Evolutionary conservation across 1,140 invertebrate species (phyloP), one percentile per base, ranked within the genome.

Genomic region (Pseudomyrmex pallidus): DNA sequence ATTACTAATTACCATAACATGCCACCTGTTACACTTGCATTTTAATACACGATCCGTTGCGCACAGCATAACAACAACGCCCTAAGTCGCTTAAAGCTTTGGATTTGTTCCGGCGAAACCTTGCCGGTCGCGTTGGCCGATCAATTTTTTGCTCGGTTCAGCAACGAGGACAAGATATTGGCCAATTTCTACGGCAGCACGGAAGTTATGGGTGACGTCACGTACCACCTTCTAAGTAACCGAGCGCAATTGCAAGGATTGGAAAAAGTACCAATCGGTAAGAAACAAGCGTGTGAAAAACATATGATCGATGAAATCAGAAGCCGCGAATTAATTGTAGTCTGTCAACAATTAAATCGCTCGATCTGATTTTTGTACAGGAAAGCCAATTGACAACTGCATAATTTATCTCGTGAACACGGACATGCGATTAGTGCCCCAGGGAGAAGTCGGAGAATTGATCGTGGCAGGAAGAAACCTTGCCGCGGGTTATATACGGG

Each of bases 151-250:
- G 91, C 94, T 25, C 95, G 95, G 80, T 98, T 98, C 80, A 90
- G 93, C 4, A 92, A 94, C 72, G 94, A 95, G 2, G 92, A 94
- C 0, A 96, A 96, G 78, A 94, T 95, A 15, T 91, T 98, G 9
- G 97, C 96, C 64, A 98, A 98, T 90, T 98, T 98, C 91, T 98
- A 98, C 88, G 98, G 98, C 0, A 98, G 97, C 84, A 98, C 98
- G 0, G 98, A 98, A 93, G 96, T 97, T 12, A 97, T 97, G 97
- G 97, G 96, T 0, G 97, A 98, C 90, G 97, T 98, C 3, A 97
- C 97, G 0, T 97, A 95, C 88, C 95, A 96, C 70, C 87, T 95
- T 1, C 93, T 96, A 12, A 91, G 84, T 1, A 91, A 90, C 9
- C 17, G 77, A 25, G 92, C 94, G 1, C 96, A 98, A 82, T 89